These are phyloP conservation scores for Hyppa rectilinea DNA, from an alignment of 2,888 invertebrate genomes.

Conservation along the genomic window DNA sequence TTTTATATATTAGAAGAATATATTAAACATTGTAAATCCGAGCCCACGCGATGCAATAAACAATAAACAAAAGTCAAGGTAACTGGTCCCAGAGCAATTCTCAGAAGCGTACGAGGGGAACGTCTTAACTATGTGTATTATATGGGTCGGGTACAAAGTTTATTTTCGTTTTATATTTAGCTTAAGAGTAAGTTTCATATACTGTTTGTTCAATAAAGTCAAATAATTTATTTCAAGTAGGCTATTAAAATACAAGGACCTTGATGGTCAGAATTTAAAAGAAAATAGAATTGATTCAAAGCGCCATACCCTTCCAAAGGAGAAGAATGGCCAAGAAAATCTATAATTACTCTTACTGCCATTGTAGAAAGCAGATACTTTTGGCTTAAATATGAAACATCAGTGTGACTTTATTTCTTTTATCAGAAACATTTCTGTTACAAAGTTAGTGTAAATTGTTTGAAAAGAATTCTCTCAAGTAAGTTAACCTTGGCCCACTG, in stretches of 20 bases:
- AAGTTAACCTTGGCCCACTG: conserved; percentile 47
- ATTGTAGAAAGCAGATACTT: too few species aligned
- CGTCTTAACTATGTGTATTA: conserved; percentile 47
- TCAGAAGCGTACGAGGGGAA: conserved; percentile 66
- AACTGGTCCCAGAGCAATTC: conserved; percentile 70
- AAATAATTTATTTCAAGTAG: too few species aligned
- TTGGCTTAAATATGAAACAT: neutral
- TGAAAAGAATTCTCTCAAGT: conserved; percentile 13
- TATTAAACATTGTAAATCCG: conserved; percentile 62
- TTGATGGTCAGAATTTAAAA: too few species aligned
- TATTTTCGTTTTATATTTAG: conserved; percentile 48
- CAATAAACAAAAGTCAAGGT: conserved; percentile 78
- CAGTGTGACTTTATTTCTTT: neutral
- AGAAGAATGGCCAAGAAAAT: too few species aligned
- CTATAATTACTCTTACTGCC: too few species aligned
- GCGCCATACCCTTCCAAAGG: too few species aligned
- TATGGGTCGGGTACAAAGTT: conserved; percentile 35
- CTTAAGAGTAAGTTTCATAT: neutral
- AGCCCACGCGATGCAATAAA: conserved; percentile 76
- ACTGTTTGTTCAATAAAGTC: too few species aligned
- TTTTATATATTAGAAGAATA: conserved; percentile 66
- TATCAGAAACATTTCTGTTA: conserved; percentile 1
- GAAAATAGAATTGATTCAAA: too few species aligned
- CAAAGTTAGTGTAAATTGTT: conserved; percentile 17
- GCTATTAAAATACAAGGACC: too few species aligned